Conservation (phyloP, 1,140 invertebrate genomes). For the Euwallacea fornicatus region DNA sequence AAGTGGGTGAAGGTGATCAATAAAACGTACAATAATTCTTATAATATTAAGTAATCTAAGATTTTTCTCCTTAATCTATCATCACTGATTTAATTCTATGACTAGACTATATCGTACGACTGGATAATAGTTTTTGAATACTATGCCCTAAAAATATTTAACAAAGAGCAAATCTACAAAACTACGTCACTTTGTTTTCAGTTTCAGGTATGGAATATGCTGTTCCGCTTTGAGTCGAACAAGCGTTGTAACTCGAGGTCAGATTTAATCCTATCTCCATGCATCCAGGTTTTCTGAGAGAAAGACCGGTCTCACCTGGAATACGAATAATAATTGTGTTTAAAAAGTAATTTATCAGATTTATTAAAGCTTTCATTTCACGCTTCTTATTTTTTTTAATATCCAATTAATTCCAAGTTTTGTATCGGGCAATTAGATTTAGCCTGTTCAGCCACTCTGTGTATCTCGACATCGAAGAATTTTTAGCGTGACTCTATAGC, state of each 20-base stretch:
- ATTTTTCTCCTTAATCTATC: no score
- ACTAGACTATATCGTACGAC: no score
- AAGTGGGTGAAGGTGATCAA: no score
- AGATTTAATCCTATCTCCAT: slow-evolving; percentile 24
- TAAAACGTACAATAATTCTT: no score
- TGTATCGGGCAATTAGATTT: background rate
- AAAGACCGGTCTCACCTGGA: slow-evolving; percentile 17
- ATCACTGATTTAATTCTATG: no score
- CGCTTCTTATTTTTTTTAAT: background rate
- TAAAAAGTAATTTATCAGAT: background rate
- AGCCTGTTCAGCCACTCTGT: background rate
- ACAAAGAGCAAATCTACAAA: background rate
- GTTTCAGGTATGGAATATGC: slow-evolving; percentile 13
- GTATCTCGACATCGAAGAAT: background rate
- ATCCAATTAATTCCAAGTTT: background rate
- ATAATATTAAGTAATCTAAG: no score
- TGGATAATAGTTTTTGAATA: no score
- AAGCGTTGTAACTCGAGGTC: slow-evolving; percentile 13
- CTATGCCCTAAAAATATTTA: no score
- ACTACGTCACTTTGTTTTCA: slow-evolving; percentile 30
- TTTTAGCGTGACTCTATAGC: background rate
- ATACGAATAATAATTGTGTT: background rate
- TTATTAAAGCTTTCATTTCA: background rate
- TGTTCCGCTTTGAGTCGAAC: slow-evolving; percentile 20
- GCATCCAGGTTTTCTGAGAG: slow-evolving; percentile 13